A percentile compares a stretch with the other conserved stretches of the same genome.
Evolutionary conservation across 2,888 invertebrate genomes (phyloP).

Genomic region (Phaonia tiefii): DNA sequence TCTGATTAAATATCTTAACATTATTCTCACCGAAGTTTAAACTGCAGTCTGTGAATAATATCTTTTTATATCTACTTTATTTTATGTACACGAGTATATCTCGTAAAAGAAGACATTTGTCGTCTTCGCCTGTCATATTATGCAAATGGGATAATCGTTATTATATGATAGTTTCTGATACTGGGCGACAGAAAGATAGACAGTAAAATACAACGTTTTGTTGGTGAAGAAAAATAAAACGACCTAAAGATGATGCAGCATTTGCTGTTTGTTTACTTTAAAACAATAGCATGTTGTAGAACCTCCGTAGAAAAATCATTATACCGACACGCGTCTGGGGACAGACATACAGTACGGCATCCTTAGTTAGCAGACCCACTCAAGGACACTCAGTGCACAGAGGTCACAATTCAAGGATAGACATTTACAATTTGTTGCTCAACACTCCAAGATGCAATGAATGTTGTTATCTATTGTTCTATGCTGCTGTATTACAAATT

Average conservation of each 20-base stretch:
- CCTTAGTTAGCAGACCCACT: background rate
- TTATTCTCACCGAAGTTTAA: conserved; percentile 3
- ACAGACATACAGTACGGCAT: background rate
- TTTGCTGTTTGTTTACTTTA: background rate
- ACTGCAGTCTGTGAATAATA: conserved; percentile 21
- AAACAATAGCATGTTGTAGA: background rate
- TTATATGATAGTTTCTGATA: conserved; percentile 64
- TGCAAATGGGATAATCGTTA: conserved; percentile 67
- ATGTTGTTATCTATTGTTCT: background rate
- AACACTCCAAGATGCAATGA: background rate
- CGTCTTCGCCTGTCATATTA: conserved; percentile 66
- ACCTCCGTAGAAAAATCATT: no score
- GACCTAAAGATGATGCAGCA: background rate
- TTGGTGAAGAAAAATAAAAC: conserved; percentile 1
- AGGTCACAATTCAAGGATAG: background rate
- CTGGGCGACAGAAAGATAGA: conserved; percentile 40
- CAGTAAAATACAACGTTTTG: background rate
- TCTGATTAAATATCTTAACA: no score
- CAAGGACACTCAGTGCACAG: background rate
- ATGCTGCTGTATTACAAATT: no score
- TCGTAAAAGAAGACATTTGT: conserved; percentile 51
- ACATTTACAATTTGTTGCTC: background rate
- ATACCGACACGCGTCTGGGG: no score
- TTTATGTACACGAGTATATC: background rate
- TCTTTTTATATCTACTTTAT: no score